Evolutionary conservation across 2,797 vertebrate species (phyloP), one percentile per base, ranked within the genome.

Genomic region (Lacerta viridis): DNA sequence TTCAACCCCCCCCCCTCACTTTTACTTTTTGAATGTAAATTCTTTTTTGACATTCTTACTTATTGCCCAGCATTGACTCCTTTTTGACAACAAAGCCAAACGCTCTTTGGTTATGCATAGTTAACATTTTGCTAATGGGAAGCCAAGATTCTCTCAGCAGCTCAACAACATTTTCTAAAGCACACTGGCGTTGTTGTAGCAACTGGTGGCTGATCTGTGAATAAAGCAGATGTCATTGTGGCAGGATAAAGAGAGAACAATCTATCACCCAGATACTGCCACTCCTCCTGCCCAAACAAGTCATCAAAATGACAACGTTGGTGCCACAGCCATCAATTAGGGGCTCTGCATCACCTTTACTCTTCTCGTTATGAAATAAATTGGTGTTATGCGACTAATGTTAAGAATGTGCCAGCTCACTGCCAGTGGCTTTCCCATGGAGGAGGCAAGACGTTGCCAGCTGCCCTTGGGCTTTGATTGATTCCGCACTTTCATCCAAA

Each of bases 211-310:
- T 94, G 96, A 96, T 96, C 96, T 97, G 96, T 98, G 98, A 98
- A 98, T 98, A 98, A 98, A 97, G 97, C 97, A 98, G 97, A 98
- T 98, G 98, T 97, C 98, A 98, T 97, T 96, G 97, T 97, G 94
- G 91, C 91, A 83, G 91, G n/a, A 81, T 87, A 88, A 94, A 94
- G 94, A 93, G 93, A 94, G 88, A 96, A 96, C 95, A 97, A 97
- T 98, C 98, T 97, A 97, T 98, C 98, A 98, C 96, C 94, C 92
- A 7, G 92, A 95, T 94, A 91, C 96, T 96, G 95, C 97, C 96
- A 91, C 95, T 92, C 93, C 96, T 93, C 96, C 95, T 96, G 95
- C 96, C 97, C 97, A 96, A 98, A 97, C 98, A 98, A 98, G 97
- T 97, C 97, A 97, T 98, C 97, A 97, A 96, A 92, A 96, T 97